Conservation (phyloP, 2,797 vertebrate genomes). For the Diceros bicornis region DNA sequence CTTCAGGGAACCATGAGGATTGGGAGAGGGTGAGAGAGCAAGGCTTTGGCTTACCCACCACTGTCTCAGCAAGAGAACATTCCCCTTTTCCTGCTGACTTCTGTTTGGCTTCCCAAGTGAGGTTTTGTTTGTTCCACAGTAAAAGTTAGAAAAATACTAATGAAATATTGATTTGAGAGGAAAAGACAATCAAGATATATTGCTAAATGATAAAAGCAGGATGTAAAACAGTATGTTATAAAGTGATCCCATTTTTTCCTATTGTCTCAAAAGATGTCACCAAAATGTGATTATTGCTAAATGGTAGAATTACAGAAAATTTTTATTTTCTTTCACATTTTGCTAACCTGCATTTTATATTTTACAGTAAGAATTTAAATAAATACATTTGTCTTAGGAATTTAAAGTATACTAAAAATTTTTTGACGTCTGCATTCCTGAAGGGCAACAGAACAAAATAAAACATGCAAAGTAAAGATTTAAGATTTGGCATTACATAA, state of each 20-base stretch:
- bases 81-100: neutral
- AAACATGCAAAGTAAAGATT: slow-evolving; percentile 39
- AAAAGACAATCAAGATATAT: neutral
- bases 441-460: slow-evolving; percentile 10
- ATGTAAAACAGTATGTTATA: neutral
- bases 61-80: neutral
- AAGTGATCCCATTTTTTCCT: slow-evolving; percentile 19
- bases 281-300: slow-evolving; percentile 39
- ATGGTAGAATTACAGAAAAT: neutral
- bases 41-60: neutral
- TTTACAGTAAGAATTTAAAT: slow-evolving; percentile 58
- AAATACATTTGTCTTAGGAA: slow-evolving; percentile 41
- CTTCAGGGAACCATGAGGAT: neutral
- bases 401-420: slow-evolving; percentile 46
- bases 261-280: slow-evolving; percentile 9
- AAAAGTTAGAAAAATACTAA: slow-evolving; percentile 38
- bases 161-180: neutral
- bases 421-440: slow-evolving; percentile 9
- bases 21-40: neutral
- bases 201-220: slow-evolving; percentile 25
- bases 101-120: neutral
- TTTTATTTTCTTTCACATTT: slow-evolving; percentile 57
- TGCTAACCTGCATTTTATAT: slow-evolving; percentile 47
- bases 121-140: neutral
- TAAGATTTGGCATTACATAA: slow-evolving; percentile 44